Conservation (phyloP, 2,888 invertebrate genomes). For the Drosophila stalkeri region DNA sequence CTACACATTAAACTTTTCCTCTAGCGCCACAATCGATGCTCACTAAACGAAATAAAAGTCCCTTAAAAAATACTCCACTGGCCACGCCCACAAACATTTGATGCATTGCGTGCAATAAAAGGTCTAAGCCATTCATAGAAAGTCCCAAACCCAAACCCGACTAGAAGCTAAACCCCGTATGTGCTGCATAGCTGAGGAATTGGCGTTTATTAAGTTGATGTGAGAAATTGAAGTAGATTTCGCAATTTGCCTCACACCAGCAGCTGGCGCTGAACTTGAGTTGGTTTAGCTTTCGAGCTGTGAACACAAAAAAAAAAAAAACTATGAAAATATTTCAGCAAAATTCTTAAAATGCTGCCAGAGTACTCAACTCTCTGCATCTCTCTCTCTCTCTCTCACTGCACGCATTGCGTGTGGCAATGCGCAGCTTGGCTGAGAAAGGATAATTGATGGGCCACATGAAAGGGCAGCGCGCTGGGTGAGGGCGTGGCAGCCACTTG, state of each 20-base stretch:
- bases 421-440: constrained; percentile 17
- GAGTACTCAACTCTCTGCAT: not conserved
- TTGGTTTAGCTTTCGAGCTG: constrained; percentile 1
- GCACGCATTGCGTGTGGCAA: constrained; percentile 27
- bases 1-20: no score
- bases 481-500: constrained; percentile 8
- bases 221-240: not conserved
- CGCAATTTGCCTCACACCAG: not conserved
- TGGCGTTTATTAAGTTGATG: not conserved
- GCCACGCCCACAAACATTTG: not conserved
- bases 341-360: constrained; percentile 1
- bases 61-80: not conserved
- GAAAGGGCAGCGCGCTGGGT: not conserved
- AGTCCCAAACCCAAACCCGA: no score
- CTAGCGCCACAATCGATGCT: no score
- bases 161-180: not conserved
- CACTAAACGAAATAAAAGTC: no score
- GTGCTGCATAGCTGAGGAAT: not conserved
- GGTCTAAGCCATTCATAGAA: no score
- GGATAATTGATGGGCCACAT: constrained; percentile 40
- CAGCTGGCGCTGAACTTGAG: not conserved
- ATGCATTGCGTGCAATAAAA: no score
- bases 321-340: constrained; percentile 1
- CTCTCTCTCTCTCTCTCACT: not conserved
- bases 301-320: constrained; percentile 1